phyloP scores from a whole-genome alignment of 1,140 invertebrate species.

The Tribolium madens region DNA sequence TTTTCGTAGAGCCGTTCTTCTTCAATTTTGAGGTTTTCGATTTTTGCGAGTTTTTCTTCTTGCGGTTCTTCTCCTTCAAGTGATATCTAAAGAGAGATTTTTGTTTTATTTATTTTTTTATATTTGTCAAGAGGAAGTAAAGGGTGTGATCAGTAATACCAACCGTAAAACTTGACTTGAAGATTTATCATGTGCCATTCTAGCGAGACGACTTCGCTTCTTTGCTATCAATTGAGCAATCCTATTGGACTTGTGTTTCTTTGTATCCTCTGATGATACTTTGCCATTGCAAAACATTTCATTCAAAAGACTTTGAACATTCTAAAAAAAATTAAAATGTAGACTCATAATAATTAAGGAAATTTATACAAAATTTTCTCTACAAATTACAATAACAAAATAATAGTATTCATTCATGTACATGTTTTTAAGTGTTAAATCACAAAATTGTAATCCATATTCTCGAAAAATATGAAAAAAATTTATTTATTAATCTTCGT shows the following conservation, averaged over 20 bases:
- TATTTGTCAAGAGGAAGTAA: background rate
- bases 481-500: no score
- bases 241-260: constrained; percentile 59
- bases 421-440: no score
- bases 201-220: constrained; percentile 60
- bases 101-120: no score
- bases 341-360: no score
- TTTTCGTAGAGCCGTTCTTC: constrained; percentile 47
- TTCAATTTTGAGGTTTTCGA: constrained; percentile 46
- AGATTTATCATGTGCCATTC: constrained; percentile 62
- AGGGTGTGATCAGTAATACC: background rate
- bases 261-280: constrained; percentile 49
- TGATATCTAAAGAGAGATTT: constrained; percentile 37
- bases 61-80: constrained; percentile 48
- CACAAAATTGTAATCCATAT: no score
- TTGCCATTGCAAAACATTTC: constrained; percentile 53
- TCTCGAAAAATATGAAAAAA: no score
- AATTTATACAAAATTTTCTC: no score
- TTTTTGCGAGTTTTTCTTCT: constrained; percentile 44
- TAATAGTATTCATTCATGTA: no score
- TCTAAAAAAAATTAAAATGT: constrained; percentile 10
- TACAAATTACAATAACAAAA: no score
- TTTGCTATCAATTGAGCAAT: constrained; percentile 63
- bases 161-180: constrained; percentile 50
- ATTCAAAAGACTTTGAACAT: constrained; percentile 20